Evolutionary conservation across 2,113 vertebrate genomes (phyloP), one percentile per base, ranked within the genome.

Genomic region (Brachypodius melanocephalos): DNA sequence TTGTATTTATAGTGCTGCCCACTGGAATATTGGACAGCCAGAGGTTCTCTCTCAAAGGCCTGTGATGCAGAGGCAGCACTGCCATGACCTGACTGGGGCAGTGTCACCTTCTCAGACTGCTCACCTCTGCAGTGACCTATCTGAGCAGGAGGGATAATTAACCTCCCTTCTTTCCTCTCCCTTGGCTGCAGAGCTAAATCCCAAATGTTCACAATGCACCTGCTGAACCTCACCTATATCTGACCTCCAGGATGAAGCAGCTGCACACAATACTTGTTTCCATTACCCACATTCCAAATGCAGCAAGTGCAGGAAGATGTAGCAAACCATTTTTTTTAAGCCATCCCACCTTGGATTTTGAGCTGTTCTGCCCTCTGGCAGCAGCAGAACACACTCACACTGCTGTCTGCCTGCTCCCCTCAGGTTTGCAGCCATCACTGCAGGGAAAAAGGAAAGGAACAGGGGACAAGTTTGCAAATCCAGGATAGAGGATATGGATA

Each of bases 401-500:
- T 63, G 83, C 57, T 82, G 80, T 28, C 80, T 95, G 84, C 80
- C 61, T 75, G 89, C 88, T 94, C 54, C 59, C 52, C 1, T 1
- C 28, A 67, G 0, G 3, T 2, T 1, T 1, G 4, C 73, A 48
- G 19, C 25, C 24, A 54, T 21, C 5, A 2, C 32, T 40, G 43
- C 46, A 68, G 29, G 34, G 59, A 62, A 90, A 31, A 2, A 34
- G 28, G 43, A 32, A 72, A 57, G 22, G 52, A 92, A 38, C 8
- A 59, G 14, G 15, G 21, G 29, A 71, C 9, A 59, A 34, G 7
- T 5, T 63, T 45, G 28, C 28, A 66, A 46, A 22, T 6, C 57
- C 45, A 79, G 62, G 61, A 29, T 0, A 63, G 32, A 87, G 28
- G 17, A 43, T 9, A 58, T 0, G 3, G 46, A 55, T 0, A 49